Conservation (phyloP, 2,797 vertebrate genomes). For the Eurystomus glaucurus region DNA sequence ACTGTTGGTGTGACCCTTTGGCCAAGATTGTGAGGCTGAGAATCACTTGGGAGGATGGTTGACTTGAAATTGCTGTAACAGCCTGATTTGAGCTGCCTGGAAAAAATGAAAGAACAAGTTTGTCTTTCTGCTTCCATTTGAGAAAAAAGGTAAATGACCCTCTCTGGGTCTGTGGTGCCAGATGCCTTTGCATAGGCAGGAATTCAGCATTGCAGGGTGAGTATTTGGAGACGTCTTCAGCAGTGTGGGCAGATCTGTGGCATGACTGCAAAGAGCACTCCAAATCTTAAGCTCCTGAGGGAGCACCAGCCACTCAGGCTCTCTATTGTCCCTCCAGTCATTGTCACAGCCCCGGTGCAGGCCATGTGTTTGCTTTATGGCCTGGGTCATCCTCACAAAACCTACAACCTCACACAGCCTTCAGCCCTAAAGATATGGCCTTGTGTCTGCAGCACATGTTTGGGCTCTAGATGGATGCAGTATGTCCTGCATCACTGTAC, state of each 20-base stretch:
- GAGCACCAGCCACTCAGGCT: not conserved
- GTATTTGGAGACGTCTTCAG: not conserved
- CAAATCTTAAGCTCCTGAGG: not conserved
- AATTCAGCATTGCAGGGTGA: not conserved
- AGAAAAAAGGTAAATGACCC: not conserved
- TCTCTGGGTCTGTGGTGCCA: not conserved
- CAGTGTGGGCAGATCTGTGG: not conserved
- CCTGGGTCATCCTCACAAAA: not conserved
- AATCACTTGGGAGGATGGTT: not conserved
- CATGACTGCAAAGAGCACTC: not conserved
- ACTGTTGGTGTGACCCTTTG: not conserved
- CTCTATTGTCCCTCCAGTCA: not conserved
- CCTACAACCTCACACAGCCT: not conserved
- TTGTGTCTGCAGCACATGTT: not conserved
- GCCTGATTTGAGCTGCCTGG: not conserved
- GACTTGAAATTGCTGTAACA: not conserved
- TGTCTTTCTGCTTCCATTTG: not conserved
- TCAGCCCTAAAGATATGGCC: not conserved
- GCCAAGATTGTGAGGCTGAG: not conserved
- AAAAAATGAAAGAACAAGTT: not conserved
- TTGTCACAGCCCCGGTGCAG: rapidly evolving
- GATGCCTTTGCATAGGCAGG: not conserved
- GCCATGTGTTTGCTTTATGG: not conserved
- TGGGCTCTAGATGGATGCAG: not conserved
- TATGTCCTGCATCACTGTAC: rapidly evolving